Conservation (phyloP, 1,140 invertebrate genomes). For the Littorina saxatilis region DNA sequence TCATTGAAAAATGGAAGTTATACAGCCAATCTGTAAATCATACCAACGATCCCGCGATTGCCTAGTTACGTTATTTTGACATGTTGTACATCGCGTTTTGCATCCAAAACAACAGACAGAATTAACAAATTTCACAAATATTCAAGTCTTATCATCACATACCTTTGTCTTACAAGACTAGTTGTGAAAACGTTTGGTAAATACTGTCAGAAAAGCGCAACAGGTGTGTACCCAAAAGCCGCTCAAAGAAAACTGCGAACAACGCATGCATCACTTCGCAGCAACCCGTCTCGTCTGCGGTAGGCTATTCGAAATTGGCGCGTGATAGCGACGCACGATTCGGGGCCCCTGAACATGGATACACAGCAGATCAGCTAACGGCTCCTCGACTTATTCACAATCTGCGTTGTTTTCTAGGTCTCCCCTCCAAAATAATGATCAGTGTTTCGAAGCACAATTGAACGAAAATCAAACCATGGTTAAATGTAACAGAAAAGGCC, state of each 20-base stretch:
- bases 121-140: neutral
- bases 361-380: slow-evolving; percentile 24
- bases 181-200: neutral
- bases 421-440: neutral
- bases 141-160: neutral
- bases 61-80: neutral
- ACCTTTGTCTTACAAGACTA: neutral
- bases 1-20: too few species aligned
- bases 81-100: neutral
- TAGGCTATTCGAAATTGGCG: slow-evolving; percentile 71
- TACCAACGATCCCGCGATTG: slow-evolving; percentile 7
- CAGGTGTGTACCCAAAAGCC: neutral
- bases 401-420: neutral
- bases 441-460: neutral
- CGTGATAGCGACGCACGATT: slow-evolving; percentile 66
- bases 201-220: neutral
- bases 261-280: slow-evolving; percentile 22
- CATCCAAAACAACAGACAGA: neutral
- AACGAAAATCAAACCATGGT: neutral
- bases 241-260: slow-evolving; percentile 23
- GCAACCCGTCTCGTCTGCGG: slow-evolving; percentile 45
- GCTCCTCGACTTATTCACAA: slow-evolving; percentile 8
- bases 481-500: too few species aligned
- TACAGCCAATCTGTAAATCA: too few species aligned
- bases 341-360: slow-evolving; percentile 54